A percentile compares a stretch with the other conserved stretches of the same genome.
Evolutionary conservation across 2,888 invertebrate species (phyloP).

Genomic region (Troilus luridus): DNA sequence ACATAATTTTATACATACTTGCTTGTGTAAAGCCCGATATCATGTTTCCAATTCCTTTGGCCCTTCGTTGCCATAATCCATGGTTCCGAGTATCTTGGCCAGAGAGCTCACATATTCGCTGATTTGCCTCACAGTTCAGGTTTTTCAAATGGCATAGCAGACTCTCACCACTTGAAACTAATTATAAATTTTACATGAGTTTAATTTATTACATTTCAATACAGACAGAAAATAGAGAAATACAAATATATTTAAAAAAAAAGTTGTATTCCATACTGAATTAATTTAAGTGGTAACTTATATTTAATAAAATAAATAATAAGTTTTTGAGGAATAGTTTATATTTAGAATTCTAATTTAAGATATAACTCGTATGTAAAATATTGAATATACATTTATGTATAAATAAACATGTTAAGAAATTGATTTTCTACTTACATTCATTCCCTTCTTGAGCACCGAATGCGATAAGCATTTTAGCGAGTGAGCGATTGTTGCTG

Average conservation of each 20-base stretch:
- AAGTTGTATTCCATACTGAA: not conserved
- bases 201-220: not conserved
- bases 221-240: not conserved
- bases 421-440: slow-evolving; percentile 75
- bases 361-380: not conserved
- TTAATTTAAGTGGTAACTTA: not conserved
- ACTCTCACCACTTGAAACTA: slow-evolving; percentile 81
- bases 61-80: slow-evolving; percentile 89
- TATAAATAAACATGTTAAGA: slow-evolving; percentile 21
- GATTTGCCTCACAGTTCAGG: slow-evolving; percentile 86
- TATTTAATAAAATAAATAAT: no score
- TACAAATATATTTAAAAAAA: not conserved
- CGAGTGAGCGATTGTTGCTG: slow-evolving; percentile 89
- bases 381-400: not conserved
- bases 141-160: slow-evolving; percentile 83
- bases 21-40: slow-evolving; percentile 90
- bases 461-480: slow-evolving; percentile 89
- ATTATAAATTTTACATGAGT: not conserved
- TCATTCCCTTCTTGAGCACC: slow-evolving; percentile 88
- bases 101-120: slow-evolving; percentile 84
- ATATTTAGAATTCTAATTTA: no score
- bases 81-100: slow-evolving; percentile 78
- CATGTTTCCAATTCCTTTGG: slow-evolving; percentile 84
- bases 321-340: no score
- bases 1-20: slow-evolving; percentile 70